phyloP scores from a whole-genome alignment of 2,797 vertebrate genomes.

The Hoplostethus mediterraneus region DNA sequence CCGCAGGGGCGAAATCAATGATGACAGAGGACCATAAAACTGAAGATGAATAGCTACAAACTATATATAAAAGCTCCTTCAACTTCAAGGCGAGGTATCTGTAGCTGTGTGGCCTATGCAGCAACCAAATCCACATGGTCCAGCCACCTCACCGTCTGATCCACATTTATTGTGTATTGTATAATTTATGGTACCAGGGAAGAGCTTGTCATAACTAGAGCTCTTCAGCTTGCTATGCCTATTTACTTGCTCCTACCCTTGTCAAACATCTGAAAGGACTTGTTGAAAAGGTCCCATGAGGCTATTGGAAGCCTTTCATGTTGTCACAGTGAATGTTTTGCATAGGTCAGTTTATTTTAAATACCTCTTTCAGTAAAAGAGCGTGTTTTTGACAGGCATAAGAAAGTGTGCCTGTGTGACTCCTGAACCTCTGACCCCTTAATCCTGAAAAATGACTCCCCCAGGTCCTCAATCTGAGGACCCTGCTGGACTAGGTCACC shows the following conservation, averaged over 20 bases:
- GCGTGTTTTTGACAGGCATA: slow-evolving; percentile 40
- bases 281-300: slow-evolving; percentile 26
- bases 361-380: slow-evolving; percentile 45
- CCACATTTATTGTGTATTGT: slow-evolving; percentile 35
- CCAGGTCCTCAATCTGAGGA: slow-evolving; percentile 34
- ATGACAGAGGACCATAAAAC: slow-evolving; percentile 58
- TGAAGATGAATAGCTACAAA: slow-evolving; percentile 53
- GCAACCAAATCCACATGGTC: slow-evolving; percentile 43
- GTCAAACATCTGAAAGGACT: slow-evolving; percentile 57
- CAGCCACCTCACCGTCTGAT: slow-evolving; percentile 32
- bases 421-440: slow-evolving; percentile 51
- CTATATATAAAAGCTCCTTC: slow-evolving; percentile 44
- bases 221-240: slow-evolving; percentile 16
- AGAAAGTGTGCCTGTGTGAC: slow-evolving; percentile 34
- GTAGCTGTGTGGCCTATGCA: slow-evolving; percentile 42
- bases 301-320: slow-evolving; percentile 33
- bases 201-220: slow-evolving; percentile 23
- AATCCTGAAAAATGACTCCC: slow-evolving; percentile 65
- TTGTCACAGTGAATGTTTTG: slow-evolving; percentile 37
- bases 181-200: slow-evolving; percentile 24
- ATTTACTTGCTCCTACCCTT: slow-evolving; percentile 29
- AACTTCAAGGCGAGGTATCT: slow-evolving; percentile 27
- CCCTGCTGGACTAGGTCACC: slow-evolving; percentile 58
- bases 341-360: slow-evolving; percentile 43
- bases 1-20: slow-evolving; percentile 55